These are phyloP conservation scores for Cheirogaleus medius DNA, from an alignment of 2,113 vertebrate genomes.

Conservation along the genomic window DNA sequence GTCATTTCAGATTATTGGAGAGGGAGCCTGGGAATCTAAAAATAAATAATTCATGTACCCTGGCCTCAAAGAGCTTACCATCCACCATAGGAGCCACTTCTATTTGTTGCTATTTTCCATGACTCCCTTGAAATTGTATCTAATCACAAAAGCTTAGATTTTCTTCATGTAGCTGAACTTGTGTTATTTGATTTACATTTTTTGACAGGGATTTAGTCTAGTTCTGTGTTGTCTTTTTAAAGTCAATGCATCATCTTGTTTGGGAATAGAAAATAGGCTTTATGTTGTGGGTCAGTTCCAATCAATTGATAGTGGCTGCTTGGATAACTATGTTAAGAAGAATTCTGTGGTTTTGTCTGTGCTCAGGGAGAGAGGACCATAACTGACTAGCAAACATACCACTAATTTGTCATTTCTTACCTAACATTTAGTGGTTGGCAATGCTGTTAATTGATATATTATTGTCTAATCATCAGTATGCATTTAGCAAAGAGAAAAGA, in stretches of 20 bases:
- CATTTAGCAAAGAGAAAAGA: background rate
- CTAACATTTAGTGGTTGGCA: background rate
- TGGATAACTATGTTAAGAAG: background rate
- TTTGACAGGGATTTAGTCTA: background rate
- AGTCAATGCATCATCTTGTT: background rate
- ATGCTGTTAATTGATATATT: background rate
- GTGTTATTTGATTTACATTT: background rate
- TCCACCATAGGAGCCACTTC: background rate
- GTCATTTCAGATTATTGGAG: background rate
- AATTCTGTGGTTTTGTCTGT: background rate
- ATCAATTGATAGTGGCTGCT: background rate
- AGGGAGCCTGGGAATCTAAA: background rate
- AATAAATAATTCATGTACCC: background rate
- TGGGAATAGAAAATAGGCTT: background rate
- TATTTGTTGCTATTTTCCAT: background rate
- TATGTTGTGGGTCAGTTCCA: background rate
- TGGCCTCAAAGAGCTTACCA: background rate
- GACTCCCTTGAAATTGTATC: background rate
- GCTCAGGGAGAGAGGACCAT: background rate
- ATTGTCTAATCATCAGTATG: background rate
- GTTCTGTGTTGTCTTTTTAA: background rate
- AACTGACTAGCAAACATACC: background rate
- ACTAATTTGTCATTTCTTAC: background rate
- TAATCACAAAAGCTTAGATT: background rate
- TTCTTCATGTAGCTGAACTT: background rate